Evolutionary conservation across 2,797 vertebrate species (phyloP), one percentile per base, ranked within the genome.

Genomic region (Gallinago nigripennis): DNA sequence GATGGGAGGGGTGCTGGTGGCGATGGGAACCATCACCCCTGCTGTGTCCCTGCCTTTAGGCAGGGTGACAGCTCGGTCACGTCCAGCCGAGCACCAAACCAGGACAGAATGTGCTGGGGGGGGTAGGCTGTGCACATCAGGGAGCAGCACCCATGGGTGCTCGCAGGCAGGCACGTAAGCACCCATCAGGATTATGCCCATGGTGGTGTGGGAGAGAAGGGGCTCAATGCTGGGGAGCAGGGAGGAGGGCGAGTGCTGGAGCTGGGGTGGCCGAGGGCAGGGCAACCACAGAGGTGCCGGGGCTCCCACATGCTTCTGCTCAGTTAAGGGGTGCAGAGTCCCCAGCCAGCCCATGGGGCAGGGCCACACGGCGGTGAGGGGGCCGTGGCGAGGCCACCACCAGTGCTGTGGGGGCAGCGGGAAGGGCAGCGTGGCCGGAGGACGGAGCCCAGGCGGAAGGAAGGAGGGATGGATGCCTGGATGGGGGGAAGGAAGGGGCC

Each of bases 131-230:
- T 18, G 63, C 37, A 28, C 45, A 80, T 28, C 79, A 39, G 48
- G 37, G 21, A 66, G 61, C 78, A 88, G 80, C 91, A 90, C 88
- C 80, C 86, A 88, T 73, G 92, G 95, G 95, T 81, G 83, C 61
- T 90, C 2, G 0, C 37, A 56, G 51, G 65, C 43, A 73, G 76
- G 72, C 88, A 68, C 5, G 0, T 25, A 82, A 90, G 71, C 53
- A 60, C 45, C 71, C 4, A 0, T 43, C 43, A 51, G 45, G 48
- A 68, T 82, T 58, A n/a, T 70, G 28, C 24, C 78, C 16, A 24
- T 61, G 9, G 4, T 4, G 45, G 20, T 35, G 58, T 9, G 71
- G 50, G 63, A 76, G 58, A 68, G n/a, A 72, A 82, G 0, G 24
- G 66, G 54, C 30, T 66, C 3, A 3, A n/a, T 4, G 21, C 35